Percentiles rank a stretch among this genome's conserved stretches.
Conservation (phyloP, 2,888 invertebrate genomes). For the Netelia melanura region DNA sequence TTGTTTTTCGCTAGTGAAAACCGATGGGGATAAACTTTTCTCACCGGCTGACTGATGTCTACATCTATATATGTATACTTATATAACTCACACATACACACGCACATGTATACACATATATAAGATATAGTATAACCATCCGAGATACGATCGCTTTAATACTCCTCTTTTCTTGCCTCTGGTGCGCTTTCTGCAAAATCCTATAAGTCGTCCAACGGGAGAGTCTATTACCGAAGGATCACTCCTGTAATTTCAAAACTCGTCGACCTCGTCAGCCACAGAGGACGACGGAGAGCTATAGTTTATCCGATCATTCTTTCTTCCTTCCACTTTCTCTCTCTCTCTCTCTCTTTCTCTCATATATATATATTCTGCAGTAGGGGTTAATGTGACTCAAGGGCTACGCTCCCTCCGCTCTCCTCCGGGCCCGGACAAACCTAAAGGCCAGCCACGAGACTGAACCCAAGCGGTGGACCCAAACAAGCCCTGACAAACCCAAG, state of each 20-base stretch:
- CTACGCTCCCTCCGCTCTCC: too few species aligned
- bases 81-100: neutral
- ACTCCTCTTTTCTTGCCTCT: constrained; percentile 49
- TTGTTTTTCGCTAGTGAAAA: neutral
- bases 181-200: constrained; percentile 72
- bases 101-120: neutral
- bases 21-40: constrained; percentile 12
- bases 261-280: constrained; percentile 69
- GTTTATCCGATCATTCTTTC: constrained; percentile 55
- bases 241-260: constrained; percentile 81
- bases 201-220: constrained; percentile 79
- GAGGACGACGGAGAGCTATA: constrained; percentile 40
- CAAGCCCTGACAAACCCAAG: too few species aligned
- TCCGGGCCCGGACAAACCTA: too few species aligned
- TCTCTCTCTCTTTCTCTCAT: neutral
- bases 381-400: too few species aligned
- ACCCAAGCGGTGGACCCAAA: too few species aligned
- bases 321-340: constrained; percentile 13
- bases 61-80: neutral
- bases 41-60: neutral
- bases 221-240: constrained; percentile 81
- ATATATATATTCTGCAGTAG: neutral
- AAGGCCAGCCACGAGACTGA: too few species aligned
- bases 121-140: constrained; percentile 40
- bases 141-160: constrained; percentile 58